These are phyloP conservation scores for Epirrhoe alternata DNA, from an alignment of 2,888 invertebrate genomes.

Conservation along the genomic window DNA sequence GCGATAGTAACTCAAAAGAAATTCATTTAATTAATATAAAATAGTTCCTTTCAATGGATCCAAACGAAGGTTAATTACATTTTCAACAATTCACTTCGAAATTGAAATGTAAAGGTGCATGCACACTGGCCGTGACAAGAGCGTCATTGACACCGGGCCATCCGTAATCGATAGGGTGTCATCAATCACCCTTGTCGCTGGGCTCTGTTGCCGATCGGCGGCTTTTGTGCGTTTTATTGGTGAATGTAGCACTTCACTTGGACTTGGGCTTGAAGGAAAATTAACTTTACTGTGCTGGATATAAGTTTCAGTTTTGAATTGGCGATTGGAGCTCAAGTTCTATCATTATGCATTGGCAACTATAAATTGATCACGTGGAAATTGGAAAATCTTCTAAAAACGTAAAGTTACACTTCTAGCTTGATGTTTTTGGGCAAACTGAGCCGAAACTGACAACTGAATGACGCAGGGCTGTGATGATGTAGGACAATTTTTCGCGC, in stretches of 20 bases:
- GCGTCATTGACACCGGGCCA: slow-evolving; percentile 38
- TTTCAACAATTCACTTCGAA: not conserved
- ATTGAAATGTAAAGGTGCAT: slow-evolving; percentile 27
- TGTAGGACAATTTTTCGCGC: too few relatives aligned
- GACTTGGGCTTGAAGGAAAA: not conserved
- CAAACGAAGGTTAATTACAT: not conserved
- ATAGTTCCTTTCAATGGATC: not conserved
- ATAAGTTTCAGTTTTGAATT: not conserved
- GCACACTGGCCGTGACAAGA: slow-evolving; percentile 31
- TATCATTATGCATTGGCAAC: not conserved
- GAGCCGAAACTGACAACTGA: too few relatives aligned
- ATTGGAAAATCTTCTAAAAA: not conserved
- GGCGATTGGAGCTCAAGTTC: not conserved
- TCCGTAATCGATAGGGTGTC: slow-evolving; percentile 58
- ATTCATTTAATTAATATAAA: too few relatives aligned
- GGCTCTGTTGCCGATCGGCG: slow-evolving; percentile 55
- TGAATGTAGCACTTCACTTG: slow-evolving; percentile 29
- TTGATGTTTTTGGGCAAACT: too few relatives aligned
- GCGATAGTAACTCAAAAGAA: too few relatives aligned
- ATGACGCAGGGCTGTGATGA: too few relatives aligned
- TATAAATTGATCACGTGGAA: not conserved
- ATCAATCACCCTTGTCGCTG: slow-evolving; percentile 66
- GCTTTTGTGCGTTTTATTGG: slow-evolving; percentile 66
- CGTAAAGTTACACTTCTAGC: too few relatives aligned
- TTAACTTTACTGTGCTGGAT: not conserved